phyloP scores from a whole-genome alignment of 2,888 invertebrate species.

The Sepioteuthis lessoniana region DNA sequence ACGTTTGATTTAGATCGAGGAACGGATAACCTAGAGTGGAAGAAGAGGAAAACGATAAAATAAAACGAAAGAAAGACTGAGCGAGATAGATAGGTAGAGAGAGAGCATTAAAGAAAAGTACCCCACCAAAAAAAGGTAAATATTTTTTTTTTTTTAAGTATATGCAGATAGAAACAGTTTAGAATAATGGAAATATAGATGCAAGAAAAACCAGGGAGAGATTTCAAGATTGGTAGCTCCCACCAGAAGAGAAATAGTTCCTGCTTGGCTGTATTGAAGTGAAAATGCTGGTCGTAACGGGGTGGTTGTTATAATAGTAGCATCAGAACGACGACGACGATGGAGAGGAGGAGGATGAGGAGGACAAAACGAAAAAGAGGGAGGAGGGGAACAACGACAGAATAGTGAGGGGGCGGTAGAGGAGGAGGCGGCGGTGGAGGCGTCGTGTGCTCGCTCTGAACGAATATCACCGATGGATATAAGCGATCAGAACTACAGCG shows the following conservation, averaged over 20 bases:
- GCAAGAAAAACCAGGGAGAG: not conserved
- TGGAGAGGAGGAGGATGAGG: not conserved
- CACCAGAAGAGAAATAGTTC: not conserved
- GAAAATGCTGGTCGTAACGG: conserved; percentile 9
- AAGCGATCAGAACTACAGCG: not conserved
- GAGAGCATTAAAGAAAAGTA: too few species aligned
- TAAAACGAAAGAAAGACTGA: not conserved
- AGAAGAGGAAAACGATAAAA: not conserved
- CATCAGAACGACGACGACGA: not conserved
- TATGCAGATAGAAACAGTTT: too few species aligned
- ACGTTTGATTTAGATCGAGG: not conserved
- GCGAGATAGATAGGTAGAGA: too few species aligned
- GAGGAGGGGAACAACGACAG: not conserved
- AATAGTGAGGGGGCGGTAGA: not conserved
- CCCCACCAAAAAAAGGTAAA: not conserved
- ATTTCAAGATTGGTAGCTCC: not conserved
- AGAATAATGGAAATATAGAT: too few species aligned
- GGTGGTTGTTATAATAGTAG: not conserved
- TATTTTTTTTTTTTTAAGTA: too few species aligned
- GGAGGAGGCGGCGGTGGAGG: conserved; percentile 33
- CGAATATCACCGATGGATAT: conserved; percentile 9
- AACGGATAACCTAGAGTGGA: not conserved
- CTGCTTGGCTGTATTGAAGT: not conserved
- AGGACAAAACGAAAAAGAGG: not conserved
- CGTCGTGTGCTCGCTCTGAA: not conserved